phyloP scores from a whole-genome alignment of 1,140 invertebrate genomes.

The Sitophilus oryzae region DNA sequence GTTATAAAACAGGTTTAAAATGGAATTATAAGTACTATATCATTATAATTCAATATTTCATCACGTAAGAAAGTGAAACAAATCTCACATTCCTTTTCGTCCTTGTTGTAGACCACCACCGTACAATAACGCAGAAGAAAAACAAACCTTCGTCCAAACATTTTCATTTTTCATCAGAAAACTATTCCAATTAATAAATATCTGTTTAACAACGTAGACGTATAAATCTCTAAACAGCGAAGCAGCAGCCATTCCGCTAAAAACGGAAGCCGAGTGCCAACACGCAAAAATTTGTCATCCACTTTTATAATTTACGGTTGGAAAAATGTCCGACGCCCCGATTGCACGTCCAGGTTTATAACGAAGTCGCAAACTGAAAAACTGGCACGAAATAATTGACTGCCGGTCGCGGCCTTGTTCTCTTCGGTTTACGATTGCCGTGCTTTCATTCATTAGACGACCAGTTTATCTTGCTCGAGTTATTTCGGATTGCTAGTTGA shows the following conservation, averaged over 20 bases:
- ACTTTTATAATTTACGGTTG: constrained; percentile 9
- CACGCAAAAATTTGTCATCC: constrained; percentile 14
- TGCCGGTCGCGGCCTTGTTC: background rate
- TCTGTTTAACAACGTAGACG: constrained; percentile 4
- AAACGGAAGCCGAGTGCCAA: constrained; percentile 11
- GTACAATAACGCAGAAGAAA: constrained; percentile 1
- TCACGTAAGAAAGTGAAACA: background rate
- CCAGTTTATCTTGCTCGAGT: background rate
- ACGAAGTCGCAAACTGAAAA: too few species aligned
- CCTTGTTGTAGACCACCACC: background rate
- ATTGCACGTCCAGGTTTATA: too few species aligned
- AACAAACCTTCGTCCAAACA: background rate
- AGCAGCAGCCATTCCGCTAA: constrained; percentile 6
- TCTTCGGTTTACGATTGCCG: background rate
- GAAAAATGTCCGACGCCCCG: too few species aligned
- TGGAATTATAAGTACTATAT: too few species aligned
- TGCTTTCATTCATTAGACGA: constrained; percentile 2
- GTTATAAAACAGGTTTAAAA: too few species aligned
- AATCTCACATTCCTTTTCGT: background rate
- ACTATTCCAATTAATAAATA: constrained; percentile 17
- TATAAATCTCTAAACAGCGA: constrained; percentile 5
- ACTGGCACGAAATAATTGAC: constrained; percentile 15
- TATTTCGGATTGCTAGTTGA: too few species aligned
- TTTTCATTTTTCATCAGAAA: constrained; percentile 7
- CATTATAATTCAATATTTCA: background rate